Percentiles rank a stretch among this genome's conserved stretches.
Evolutionary conservation across 2,113 vertebrate genomes (phyloP).

Genomic region (Irena cyanogastra): DNA sequence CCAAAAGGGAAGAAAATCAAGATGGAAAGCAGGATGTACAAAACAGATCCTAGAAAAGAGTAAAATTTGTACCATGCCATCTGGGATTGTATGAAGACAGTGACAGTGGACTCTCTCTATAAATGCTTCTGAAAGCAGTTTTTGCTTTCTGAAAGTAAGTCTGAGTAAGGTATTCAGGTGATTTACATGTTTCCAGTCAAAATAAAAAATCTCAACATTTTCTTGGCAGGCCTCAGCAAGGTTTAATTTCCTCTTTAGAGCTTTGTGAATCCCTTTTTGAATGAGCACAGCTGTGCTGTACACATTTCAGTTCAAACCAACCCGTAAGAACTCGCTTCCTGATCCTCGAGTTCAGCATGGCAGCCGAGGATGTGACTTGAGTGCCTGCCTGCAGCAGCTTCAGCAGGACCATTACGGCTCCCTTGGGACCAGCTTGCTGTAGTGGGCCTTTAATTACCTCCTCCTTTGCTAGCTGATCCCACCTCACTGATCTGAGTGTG

Average conservation of each 20-base stretch:
- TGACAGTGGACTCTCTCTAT: background rate
- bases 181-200: background rate
- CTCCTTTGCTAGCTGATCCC: background rate
- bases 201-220: background rate
- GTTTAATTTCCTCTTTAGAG: background rate
- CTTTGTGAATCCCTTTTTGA: background rate
- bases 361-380: background rate
- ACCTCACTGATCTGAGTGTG: rapidly evolving
- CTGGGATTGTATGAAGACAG: background rate
- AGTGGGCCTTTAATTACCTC: background rate
- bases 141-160: background rate
- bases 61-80: background rate
- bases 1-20: background rate
- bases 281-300: background rate
- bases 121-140: background rate
- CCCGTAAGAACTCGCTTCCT: rapidly evolving
- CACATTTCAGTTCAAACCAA: background rate
- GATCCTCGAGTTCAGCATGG: background rate
- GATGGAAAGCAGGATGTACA: background rate
- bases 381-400: background rate
- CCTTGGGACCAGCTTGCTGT: background rate
- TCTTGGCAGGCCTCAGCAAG: background rate
- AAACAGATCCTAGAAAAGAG: background rate
- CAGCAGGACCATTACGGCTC: rapidly evolving
- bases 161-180: background rate